Evolutionary conservation across 2,113 vertebrate species (phyloP), one percentile per base, ranked within the genome.

Genomic region (Takifugu flavidus): DNA sequence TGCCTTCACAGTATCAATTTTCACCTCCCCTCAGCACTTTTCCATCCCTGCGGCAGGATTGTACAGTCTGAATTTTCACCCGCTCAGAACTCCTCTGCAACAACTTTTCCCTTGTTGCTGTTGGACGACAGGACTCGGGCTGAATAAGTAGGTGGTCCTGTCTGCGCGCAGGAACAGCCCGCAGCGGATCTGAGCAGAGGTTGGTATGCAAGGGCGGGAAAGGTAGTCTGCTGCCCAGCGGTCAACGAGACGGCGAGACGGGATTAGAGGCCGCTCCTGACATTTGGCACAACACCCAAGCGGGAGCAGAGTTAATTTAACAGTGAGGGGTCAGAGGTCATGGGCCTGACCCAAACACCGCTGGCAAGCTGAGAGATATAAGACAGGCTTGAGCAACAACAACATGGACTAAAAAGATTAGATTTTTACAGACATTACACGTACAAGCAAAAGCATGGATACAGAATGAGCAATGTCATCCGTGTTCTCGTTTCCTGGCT

Each of bases 21-120:
- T 88, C 80, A 79, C 79, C 81, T 85, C 61, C 77, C 66, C 84
- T 89, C 84, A 89, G 88, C 84, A 86, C 72, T 86, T 88, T 87
- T 80, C 59, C 70, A 74, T 61, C 81, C 86, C 84, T 80, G 46
- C 58, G 78, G 86, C 84, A 67, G 69, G 70, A 87, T 87, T 84
- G 78, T 78, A 66, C 79, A 71, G 60, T 80, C 82, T 68, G 70
- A 83, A 67, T 85, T 81, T 85, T 73, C 65, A 56, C 61, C 75
- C 70, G 80, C 75, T 78, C 34, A 39, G 11, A 39, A 39, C 34
- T 78, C 4, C 25, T 31, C 1, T 72, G 66, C 80, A 52, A 82
- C 67, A 72, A 87, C 86, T 75, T 88, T 89, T 74, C 12, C 60
- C 82, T 80, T 82, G 74, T 60, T 46, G 45, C 10, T 56, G 27